These are phyloP conservation scores for Epicauta chinensis DNA, from an alignment of 1,140 invertebrate species.

Conservation along the genomic window DNA sequence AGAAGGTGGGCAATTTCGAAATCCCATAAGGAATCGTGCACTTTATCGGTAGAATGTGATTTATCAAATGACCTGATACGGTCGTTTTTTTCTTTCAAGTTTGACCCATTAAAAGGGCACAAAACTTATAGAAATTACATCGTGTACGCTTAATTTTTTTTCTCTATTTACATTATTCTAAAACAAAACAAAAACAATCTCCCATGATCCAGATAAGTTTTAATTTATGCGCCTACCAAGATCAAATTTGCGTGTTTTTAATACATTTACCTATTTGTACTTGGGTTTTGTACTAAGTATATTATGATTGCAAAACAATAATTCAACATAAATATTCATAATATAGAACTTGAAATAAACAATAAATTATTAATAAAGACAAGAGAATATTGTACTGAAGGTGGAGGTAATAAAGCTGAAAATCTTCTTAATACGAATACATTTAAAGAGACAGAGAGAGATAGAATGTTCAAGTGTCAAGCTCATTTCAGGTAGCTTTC, in stretches of 20 bases:
- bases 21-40: slow-evolving; percentile 3
- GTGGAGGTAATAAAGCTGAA: not conserved
- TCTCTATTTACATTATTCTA: not conserved
- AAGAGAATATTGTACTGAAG: not conserved
- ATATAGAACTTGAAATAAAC: not conserved
- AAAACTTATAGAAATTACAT: slow-evolving; percentile 9
- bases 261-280: not conserved
- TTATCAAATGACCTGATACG: slow-evolving; percentile 4
- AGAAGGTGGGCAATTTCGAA: not conserved
- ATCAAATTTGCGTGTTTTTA: slow-evolving; percentile 12
- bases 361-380: not conserved
- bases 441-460: too few species aligned
- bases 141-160: not conserved
- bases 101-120: slow-evolving; percentile 7
- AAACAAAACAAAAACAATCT: not conserved
- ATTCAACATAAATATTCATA: not conserved
- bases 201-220: slow-evolving; percentile 7
- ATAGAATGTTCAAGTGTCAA: too few species aligned
- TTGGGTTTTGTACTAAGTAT: not conserved
- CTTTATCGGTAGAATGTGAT: slow-evolving; percentile 13
- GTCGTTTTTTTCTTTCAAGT: slow-evolving; percentile 4
- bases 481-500: not conserved
- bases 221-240: slow-evolving; percentile 14
- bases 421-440: too few species aligned
- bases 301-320: not conserved